Percentiles rank a stretch among this genome's conserved stretches.
phyloP scores from a whole-genome alignment of 2,797 vertebrate species.

The Nasua narica region DNA sequence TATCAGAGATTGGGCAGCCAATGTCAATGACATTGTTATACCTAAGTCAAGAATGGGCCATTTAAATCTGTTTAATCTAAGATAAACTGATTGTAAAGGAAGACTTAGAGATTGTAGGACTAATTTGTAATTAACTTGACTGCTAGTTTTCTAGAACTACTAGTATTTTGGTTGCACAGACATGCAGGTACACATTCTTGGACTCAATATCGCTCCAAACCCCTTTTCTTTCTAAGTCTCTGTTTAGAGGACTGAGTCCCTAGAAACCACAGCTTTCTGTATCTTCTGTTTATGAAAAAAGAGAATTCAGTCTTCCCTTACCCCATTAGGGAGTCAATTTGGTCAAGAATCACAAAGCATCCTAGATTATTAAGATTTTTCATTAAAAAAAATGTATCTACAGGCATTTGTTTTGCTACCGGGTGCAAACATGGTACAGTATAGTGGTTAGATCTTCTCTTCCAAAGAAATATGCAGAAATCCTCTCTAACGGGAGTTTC shows the following conservation, averaged over 20 bases:
- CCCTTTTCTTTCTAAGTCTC: not conserved
- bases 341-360: not conserved
- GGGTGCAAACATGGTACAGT: not conserved
- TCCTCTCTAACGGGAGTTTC: not conserved
- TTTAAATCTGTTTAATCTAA: not conserved
- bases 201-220: not conserved
- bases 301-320: not conserved
- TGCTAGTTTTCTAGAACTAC: not conserved
- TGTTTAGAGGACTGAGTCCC: not conserved
- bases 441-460: not conserved
- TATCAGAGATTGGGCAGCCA: not conserved
- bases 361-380: not conserved
- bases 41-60: not conserved
- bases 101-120: not conserved
- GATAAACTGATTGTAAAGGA: not conserved
- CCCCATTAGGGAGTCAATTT: not conserved
- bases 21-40: not conserved
- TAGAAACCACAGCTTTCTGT: not conserved
- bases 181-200: not conserved
- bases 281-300: not conserved
- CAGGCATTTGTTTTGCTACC: not conserved
- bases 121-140: not conserved
- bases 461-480: not conserved
- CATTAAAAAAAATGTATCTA: not conserved
- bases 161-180: not conserved